Conservation (phyloP, 2,113 vertebrate species). For the Sinocyclocheilus maitianheensis region DNA sequence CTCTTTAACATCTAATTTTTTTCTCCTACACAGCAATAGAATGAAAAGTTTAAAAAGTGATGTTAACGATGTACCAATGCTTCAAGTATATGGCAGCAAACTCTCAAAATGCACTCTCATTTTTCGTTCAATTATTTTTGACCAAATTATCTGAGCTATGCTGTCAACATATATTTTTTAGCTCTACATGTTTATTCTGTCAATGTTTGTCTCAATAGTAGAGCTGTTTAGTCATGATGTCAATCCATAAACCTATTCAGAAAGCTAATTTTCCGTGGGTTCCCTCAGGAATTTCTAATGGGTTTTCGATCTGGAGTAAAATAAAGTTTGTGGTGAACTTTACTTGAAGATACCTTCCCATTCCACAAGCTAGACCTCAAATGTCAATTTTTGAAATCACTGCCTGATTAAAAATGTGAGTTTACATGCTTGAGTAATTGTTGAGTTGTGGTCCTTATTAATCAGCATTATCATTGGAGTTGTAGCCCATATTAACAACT, state of each 20-base stretch:
- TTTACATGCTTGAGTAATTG: not conserved
- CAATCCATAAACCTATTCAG: not conserved
- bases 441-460: not conserved
- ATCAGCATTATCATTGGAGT: not conserved
- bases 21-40: not conserved
- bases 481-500: not conserved
- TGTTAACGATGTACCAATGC: not conserved
- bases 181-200: constrained; percentile 18
- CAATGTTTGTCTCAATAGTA: not conserved
- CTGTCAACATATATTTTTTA: not conserved
- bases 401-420: not conserved
- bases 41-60: not conserved
- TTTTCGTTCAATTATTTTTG: not conserved
- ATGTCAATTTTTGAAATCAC: not conserved
- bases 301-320: not conserved
- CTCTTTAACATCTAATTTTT: not conserved
- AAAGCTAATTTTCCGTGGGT: constrained; percentile 7
- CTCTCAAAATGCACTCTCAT: not conserved
- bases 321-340: not conserved
- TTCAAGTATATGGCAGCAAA: not conserved
- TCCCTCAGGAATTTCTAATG: constrained; percentile 13
- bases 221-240: not conserved
- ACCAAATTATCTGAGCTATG: not conserved
- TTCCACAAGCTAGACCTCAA: not conserved
- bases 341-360: not conserved